Evolutionary conservation across 2,888 invertebrate species (phyloP).

Genomic region (Habroteleia sp.): DNA sequence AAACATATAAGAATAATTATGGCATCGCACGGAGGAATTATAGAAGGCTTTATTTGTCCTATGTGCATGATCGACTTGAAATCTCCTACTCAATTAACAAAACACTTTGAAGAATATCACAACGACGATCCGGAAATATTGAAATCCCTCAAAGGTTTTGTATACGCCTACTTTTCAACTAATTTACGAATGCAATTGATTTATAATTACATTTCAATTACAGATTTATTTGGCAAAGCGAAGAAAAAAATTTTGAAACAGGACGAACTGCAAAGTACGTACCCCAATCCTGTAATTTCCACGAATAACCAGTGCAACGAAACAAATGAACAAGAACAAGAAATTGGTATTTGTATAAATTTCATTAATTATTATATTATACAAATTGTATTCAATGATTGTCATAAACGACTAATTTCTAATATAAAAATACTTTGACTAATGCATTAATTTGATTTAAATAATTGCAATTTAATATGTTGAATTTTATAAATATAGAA

Average conservation of each 20-base stretch:
- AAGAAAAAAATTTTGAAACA: conserved; percentile 92
- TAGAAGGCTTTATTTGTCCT: conserved; percentile 84
- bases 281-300: conserved; percentile 60
- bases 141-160: conserved; percentile 88
- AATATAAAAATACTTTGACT: no score
- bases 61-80: conserved; percentile 95
- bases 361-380: not conserved
- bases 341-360: conserved; percentile 82
- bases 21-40: conserved; percentile 31
- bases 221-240: conserved; percentile 90
- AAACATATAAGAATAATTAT: conserved; percentile 9
- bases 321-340: conserved; percentile 84
- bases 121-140: conserved; percentile 92
- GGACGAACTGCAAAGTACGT: conserved; percentile 83
- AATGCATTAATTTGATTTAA: no score
- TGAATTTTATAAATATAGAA: no score
- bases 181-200: not conserved
- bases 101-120: conserved; percentile 94
- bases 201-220: conserved; percentile 39
- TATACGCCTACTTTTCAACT: conserved; percentile 14
- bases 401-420: no score
- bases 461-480: no score
- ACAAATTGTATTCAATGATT: no score
- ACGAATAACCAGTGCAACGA: conserved; percentile 68
- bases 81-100: conserved; percentile 90